Evolutionary conservation across 2,113 vertebrate genomes (phyloP), one percentile per base, ranked within the genome.

Genomic region (Thalassarche chlororhynchos): DNA sequence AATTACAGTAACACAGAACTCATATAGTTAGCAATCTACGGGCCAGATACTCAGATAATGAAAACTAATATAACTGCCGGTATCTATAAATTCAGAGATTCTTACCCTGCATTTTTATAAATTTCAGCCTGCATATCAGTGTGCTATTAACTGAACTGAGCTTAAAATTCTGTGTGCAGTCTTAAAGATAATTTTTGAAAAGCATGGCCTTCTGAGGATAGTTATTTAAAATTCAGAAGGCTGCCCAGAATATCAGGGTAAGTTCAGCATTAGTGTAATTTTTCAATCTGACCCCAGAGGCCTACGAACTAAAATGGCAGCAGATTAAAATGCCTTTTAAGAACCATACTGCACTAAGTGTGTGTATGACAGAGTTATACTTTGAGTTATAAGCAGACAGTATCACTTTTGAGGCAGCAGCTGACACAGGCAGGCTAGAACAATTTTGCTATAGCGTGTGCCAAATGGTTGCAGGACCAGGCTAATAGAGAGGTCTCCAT

Each of bases 261-360:
- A 93, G 64, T 96, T 96, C 87, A 94, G 78, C 84, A 85, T 86
- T 90, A 94, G 81, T 90, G 89, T 52, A 96, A 90, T 88, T 91
- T 97, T 96, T 97, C 96, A 94, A 78, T 75, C 94, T 96, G 87
- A 95, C 84, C 84, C 78, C 71, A 77, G 84, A 96, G 93, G 38
- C 87, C 87, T 90, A 80, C 21, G 3, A 92, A 91, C 89, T 93
- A 80, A 94, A 97, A 94, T 91, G 93, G 66, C 79, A 96, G 89
- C 62, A 77, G 91, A 97, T 93, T 95, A 94, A 97, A 97, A 89
- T 83, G 91, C 62, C 65, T 96, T 96, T 96, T 91, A 96, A 91
- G 93, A 90, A 85, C 65, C 82, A 64, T 93, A 88, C 52, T 91
- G 81, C 82, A 78, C 78, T 89, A 77, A 91, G 64, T 12, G 6